A percentile compares a stretch with the other conserved stretches of the same genome.
Conservation (phyloP, 2,888 invertebrate species). For the Reticulitermes lucifugus region DNA sequence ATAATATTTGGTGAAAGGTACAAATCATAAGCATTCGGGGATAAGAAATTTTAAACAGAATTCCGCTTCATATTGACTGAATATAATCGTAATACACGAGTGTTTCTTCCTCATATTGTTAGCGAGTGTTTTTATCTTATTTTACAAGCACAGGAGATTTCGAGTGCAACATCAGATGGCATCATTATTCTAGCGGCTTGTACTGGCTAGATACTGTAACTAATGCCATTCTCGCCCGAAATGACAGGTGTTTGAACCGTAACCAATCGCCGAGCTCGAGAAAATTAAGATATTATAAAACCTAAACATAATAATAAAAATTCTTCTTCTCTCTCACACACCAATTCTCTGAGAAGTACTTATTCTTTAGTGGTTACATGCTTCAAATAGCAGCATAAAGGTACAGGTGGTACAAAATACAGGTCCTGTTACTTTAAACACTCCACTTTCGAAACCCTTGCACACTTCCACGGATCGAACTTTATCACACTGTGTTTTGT, state of each 20-base stretch:
- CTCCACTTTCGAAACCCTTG: no score
- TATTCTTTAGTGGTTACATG: not conserved
- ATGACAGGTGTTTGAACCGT: constrained; percentile 9
- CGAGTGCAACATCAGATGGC: not conserved
- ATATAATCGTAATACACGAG: no score
- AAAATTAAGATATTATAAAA: constrained; percentile 40
- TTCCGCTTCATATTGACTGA: no score
- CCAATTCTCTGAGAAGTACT: not conserved
- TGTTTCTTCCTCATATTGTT: no score
- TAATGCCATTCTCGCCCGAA: not conserved
- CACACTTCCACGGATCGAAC: no score
- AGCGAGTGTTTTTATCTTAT: no score
- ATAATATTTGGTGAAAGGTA: no score
- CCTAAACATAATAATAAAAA: constrained; percentile 33
- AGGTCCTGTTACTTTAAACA: not conserved
- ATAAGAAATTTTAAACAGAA: no score
- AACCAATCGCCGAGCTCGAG: constrained; percentile 27
- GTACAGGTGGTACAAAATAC: not conserved
- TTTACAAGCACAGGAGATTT: no score
- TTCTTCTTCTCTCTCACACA: constrained; percentile 20
- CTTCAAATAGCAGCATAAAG: not conserved
- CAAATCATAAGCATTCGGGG: no score
- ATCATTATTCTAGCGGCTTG: not conserved
- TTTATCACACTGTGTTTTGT: no score
- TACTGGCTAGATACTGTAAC: not conserved